Percentiles rank a stretch among this genome's conserved stretches.
These are phyloP conservation scores for Meriones unguiculatus DNA, from an alignment of 2,113 vertebrate genomes.

Conservation along the genomic window DNA sequence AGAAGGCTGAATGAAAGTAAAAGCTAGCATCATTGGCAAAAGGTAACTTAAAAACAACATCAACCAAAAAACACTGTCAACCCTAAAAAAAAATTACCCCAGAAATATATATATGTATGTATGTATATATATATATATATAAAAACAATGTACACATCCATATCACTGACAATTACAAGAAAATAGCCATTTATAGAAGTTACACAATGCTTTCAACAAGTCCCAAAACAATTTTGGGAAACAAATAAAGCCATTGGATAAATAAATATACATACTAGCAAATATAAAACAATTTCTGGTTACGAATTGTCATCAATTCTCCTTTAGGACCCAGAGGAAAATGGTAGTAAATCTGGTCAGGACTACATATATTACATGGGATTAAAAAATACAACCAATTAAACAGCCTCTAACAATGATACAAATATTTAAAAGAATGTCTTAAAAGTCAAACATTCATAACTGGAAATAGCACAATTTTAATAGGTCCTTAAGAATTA, in stretches of 20 bases:
- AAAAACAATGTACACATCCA: slow-evolving; percentile 79
- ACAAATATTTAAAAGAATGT: slow-evolving; percentile 81
- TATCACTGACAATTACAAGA: slow-evolving; percentile 81
- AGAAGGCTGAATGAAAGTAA: slow-evolving; percentile 62
- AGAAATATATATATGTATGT: slow-evolving; percentile 2
- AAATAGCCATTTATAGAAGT: slow-evolving; percentile 81
- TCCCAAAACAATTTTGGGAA: slow-evolving; percentile 76
- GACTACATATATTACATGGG: slow-evolving; percentile 62
- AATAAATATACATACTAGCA: slow-evolving; percentile 83
- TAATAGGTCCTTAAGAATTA: slow-evolving; percentile 74
- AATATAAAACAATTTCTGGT: slow-evolving; percentile 73
- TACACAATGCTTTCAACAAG: slow-evolving; percentile 80
- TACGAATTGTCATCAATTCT: slow-evolving; percentile 68
- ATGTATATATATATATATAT: slow-evolving; percentile 1
- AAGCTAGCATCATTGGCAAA: slow-evolving; percentile 75
- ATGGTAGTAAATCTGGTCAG: slow-evolving; percentile 67
- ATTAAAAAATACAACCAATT: slow-evolving; percentile 70
- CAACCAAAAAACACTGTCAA: slow-evolving; percentile 23
- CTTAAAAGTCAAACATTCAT: slow-evolving; percentile 81
- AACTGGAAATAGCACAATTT: slow-evolving; percentile 77
- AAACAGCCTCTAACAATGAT: slow-evolving; percentile 74
- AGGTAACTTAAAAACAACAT: slow-evolving; percentile 56
- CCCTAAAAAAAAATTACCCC: slow-evolving; percentile 16
- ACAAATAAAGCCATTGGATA: slow-evolving; percentile 79
- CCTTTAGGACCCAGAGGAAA: slow-evolving; percentile 45